Base-by-base conservation (phyloP, 2,888 invertebrate species). In the Drosophila gaucha region DNA sequence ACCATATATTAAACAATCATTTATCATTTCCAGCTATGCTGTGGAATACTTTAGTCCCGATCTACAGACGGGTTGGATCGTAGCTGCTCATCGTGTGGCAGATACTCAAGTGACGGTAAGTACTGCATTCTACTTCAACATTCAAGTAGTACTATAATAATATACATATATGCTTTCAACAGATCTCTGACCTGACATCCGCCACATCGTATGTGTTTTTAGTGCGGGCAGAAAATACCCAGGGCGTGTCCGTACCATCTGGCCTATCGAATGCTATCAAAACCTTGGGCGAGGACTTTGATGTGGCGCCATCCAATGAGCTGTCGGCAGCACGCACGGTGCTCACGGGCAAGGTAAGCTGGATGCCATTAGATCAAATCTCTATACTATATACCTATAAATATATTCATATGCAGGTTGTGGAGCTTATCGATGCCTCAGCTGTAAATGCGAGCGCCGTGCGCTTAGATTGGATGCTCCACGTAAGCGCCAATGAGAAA, bases 141-240 rank as follows among this genome's bases (percentile, higher is more conserved):
- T 20, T n/a, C n/a, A n/a, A n/a, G n/a, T n/a, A n/a, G n/a, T n/a
- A n/a, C n/a, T n/a, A n/a, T n/a, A n/a, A n/a, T n/a, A n/a, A n/a
- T n/a, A n/a, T n/a, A n/a, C 18, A 20, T 0, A 8, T 5, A 3
- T 2, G 2, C 33, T 4, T 47, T 69, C 69, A 76, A 46, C 79
- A 94, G 94, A 93, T 94, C 39, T 92, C 91, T 22, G 94, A 95
- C 83, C 92, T 97, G 72, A 95, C 95, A 84, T 95, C 96, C 1
- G 96, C 96, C 84, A 96, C 96, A 41, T 94, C 95, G 30, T 98
- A 98, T 92, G 94, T 96, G 70, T 98, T 98, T 91, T 93, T 97
- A 66, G 95, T 98, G 33, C 94, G 96, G 52, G 97, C 97, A 0
- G 96, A 96, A 92, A 98, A 97, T 90, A 94, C 95, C 10, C 95